These are phyloP conservation scores for Takifugu flavidus DNA, from an alignment of 2,113 vertebrate genomes.

Conservation along the genomic window DNA sequence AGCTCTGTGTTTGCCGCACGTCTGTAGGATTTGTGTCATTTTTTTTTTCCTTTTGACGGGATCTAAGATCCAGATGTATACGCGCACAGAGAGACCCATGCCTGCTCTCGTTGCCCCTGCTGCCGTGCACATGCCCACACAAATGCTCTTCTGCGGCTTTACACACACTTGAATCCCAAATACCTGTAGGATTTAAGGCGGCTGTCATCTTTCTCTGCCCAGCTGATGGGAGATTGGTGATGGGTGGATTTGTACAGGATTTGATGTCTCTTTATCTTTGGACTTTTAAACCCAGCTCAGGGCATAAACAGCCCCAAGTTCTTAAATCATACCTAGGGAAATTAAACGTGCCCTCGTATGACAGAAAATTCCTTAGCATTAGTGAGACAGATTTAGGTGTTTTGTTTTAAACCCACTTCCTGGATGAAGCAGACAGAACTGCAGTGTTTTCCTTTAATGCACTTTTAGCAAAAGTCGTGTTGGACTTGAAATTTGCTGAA, in stretches of 20 bases:
- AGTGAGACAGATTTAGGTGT: conserved; percentile 43
- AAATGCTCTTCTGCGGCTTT: too few species aligned
- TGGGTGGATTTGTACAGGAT: conserved; percentile 57
- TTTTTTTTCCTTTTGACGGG: too few species aligned
- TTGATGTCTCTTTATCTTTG: conserved; percentile 55
- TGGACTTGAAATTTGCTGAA: too few species aligned
- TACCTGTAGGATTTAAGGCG: conserved; percentile 34
- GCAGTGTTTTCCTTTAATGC: conserved; percentile 34
- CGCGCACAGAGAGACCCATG: too few species aligned
- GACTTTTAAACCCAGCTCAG: conserved; percentile 58
- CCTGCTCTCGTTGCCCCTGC: too few species aligned
- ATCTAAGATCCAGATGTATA: too few species aligned
- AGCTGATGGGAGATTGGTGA: conserved; percentile 39
- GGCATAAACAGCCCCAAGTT: conserved; percentile 50
- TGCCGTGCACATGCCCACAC: too few species aligned
- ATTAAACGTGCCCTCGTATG: conserved; percentile 46
- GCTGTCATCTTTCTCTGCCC: conserved; percentile 43
- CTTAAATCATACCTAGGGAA: conserved; percentile 52
- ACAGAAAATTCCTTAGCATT: conserved; percentile 44
- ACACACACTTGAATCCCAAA: background rate
- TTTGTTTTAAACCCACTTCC: conserved; percentile 27
- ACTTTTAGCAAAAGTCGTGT: conserved; percentile 3
- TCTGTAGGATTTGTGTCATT: too few species aligned
- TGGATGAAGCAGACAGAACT: conserved; percentile 23
- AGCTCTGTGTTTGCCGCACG: too few species aligned